Conservation (phyloP, 2,113 vertebrate species). For the Oryzias celebensis region DNA sequence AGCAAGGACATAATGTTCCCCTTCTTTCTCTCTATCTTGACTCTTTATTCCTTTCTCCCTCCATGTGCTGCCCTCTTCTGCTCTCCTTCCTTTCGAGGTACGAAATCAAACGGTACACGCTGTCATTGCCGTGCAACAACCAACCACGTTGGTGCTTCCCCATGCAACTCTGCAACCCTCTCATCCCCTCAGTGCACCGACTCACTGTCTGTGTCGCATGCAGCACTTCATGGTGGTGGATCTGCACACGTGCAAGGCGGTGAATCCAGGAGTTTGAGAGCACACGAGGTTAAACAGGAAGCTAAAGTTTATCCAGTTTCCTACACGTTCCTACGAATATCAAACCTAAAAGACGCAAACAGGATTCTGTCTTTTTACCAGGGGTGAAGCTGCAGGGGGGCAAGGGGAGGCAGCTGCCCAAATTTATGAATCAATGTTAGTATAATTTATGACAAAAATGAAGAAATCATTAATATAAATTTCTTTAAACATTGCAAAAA, state of each 20-base stretch:
- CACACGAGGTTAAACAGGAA: too few relatives aligned
- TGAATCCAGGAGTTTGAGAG: constrained; percentile 61
- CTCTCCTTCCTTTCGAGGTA: constrained; percentile 75
- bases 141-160: constrained; percentile 48
- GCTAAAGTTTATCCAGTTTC: too few relatives aligned
- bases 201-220: constrained; percentile 67
- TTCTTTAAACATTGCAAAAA: too few relatives aligned
- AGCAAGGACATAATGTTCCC: constrained; percentile 50
- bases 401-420: too few relatives aligned
- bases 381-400: too few relatives aligned
- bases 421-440: too few relatives aligned
- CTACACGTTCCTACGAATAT: too few relatives aligned
- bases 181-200: constrained; percentile 33
- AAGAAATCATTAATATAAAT: too few relatives aligned
- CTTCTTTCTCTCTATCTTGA: constrained; percentile 51
- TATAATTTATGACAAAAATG: too few relatives aligned
- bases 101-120: constrained; percentile 59
- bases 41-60: constrained; percentile 51
- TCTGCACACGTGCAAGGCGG: constrained; percentile 43
- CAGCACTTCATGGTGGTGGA: constrained; percentile 38
- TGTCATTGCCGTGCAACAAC: constrained; percentile 45
- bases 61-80: constrained; percentile 61
- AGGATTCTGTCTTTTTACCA: too few relatives aligned
- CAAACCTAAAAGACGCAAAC: too few relatives aligned
- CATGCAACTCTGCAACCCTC: constrained; percentile 9